Conservation (phyloP, 2,888 invertebrate species). For the Xestia rhomboidea region DNA sequence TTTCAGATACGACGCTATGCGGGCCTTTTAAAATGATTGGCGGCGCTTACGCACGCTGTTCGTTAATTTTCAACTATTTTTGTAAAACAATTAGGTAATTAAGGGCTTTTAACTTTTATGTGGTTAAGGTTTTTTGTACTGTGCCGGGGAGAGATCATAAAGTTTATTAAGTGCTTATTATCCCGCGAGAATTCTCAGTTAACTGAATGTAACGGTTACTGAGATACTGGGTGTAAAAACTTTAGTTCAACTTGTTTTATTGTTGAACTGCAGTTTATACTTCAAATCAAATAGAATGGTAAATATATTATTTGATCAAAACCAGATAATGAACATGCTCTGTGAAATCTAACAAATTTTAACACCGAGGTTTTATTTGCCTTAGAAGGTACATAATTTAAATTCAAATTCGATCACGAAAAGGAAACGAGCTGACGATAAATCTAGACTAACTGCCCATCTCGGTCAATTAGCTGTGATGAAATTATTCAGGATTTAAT, state of each 20-base stretch:
- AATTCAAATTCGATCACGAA: slow-evolving; percentile 24
- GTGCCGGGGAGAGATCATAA: slow-evolving; percentile 19
- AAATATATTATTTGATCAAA: not conserved
- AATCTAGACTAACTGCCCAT: slow-evolving; percentile 12
- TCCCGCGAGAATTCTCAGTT: slow-evolving; percentile 12
- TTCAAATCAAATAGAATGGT: not conserved
- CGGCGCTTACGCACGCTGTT: slow-evolving; percentile 41
- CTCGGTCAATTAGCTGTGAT: slow-evolving; percentile 28
- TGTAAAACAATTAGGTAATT: slow-evolving; percentile 62
- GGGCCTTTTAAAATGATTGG: slow-evolving; percentile 72
- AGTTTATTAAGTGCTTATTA: slow-evolving; percentile 53
- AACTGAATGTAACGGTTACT: slow-evolving; percentile 17
- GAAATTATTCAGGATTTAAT: slow-evolving; percentile 10
- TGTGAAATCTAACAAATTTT: not conserved
- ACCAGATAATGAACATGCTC: not conserved
- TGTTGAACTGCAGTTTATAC: not conserved
- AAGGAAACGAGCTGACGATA: slow-evolving; percentile 24
- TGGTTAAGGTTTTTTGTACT: slow-evolving; percentile 25
- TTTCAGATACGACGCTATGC: slow-evolving; percentile 64
- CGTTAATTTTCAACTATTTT: slow-evolving; percentile 62
- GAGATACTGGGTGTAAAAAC: slow-evolving; percentile 17
- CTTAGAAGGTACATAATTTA: not conserved
- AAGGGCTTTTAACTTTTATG: slow-evolving; percentile 46
- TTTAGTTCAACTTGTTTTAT: not conserved
- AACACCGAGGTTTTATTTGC: not conserved